Evolutionary conservation across 1,140 invertebrate genomes (phyloP).

Genomic region (Carcinoscorpius rotundicauda): DNA sequence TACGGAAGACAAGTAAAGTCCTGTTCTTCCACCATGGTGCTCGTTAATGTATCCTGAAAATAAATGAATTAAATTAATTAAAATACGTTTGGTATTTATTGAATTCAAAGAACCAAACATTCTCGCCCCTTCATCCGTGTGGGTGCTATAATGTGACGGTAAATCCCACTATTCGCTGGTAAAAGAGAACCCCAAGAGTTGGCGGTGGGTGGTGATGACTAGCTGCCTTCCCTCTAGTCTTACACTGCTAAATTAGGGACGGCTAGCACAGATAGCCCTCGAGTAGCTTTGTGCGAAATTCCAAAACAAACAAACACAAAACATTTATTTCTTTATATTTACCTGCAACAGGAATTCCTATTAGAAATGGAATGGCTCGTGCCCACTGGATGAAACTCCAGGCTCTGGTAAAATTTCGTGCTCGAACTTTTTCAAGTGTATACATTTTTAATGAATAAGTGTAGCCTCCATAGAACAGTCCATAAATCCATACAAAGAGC

Average conservation of each 20-base stretch:
- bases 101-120: too few species aligned
- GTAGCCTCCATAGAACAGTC: constrained; percentile 41
- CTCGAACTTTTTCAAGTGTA: constrained; percentile 66
- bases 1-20: constrained; percentile 67
- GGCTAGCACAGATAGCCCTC: too few species aligned
- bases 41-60: constrained; percentile 58
- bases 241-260: too few species aligned
- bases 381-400: constrained; percentile 80
- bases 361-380: constrained; percentile 67
- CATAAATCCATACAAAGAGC: constrained; percentile 37
- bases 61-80: constrained; percentile 6
- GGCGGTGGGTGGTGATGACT: too few species aligned
- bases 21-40: constrained; percentile 52
- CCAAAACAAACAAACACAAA: too few species aligned
- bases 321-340: constrained; percentile 10
- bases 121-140: too few species aligned
- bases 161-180: too few species aligned
- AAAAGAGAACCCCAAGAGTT: too few species aligned
- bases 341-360: constrained; percentile 69
- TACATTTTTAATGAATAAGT: constrained; percentile 79
- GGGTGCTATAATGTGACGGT: too few species aligned
- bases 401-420: constrained; percentile 73
- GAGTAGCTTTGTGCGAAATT: too few species aligned
- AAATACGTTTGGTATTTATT: too few species aligned
- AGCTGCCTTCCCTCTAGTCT: too few species aligned